These are phyloP conservation scores for Parotocinclus haroldoi DNA, from an alignment of 2,797 vertebrate species.

Conservation along the genomic window DNA sequence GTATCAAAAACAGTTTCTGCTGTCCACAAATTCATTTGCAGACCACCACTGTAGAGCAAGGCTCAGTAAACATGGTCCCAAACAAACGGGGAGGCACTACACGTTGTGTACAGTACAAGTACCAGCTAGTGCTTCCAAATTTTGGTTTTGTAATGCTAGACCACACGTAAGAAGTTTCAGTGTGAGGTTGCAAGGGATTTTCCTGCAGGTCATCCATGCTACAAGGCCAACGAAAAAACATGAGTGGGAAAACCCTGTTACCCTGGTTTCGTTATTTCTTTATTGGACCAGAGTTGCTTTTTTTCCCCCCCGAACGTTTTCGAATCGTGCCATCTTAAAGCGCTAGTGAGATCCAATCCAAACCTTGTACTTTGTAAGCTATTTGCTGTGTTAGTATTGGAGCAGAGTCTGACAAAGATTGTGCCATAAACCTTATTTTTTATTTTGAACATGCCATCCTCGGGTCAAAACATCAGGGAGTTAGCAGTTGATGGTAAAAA, in stretches of 20 bases:
- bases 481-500: too few relatives aligned
- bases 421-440: too few relatives aligned
- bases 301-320: conserved; percentile 6
- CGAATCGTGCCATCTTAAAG: conserved; percentile 1
- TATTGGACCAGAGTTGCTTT: conserved; percentile 11
- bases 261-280: conserved; percentile 8
- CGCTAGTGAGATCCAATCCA: neutral
- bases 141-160: conserved; percentile 15
- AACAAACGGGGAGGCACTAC: conserved; percentile 1
- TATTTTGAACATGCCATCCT: too few relatives aligned
- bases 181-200: conserved; percentile 21
- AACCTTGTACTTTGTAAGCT: neutral
- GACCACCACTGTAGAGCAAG: conserved; percentile 14
- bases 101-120: neutral
- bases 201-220: conserved; percentile 27
- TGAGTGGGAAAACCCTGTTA: conserved; percentile 14
- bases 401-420: too few relatives aligned
- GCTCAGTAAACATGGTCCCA: neutral
- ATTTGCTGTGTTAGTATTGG: too few relatives aligned
- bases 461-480: too few relatives aligned
- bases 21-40: neutral
- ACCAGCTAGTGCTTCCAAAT: neutral
- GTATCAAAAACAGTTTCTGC: conserved; percentile 8
- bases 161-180: conserved; percentile 23
- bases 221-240: conserved; percentile 2